Evolutionary conservation across 2,888 invertebrate genomes (phyloP).

Genomic region (Glyphotaelius pellucidus): DNA sequence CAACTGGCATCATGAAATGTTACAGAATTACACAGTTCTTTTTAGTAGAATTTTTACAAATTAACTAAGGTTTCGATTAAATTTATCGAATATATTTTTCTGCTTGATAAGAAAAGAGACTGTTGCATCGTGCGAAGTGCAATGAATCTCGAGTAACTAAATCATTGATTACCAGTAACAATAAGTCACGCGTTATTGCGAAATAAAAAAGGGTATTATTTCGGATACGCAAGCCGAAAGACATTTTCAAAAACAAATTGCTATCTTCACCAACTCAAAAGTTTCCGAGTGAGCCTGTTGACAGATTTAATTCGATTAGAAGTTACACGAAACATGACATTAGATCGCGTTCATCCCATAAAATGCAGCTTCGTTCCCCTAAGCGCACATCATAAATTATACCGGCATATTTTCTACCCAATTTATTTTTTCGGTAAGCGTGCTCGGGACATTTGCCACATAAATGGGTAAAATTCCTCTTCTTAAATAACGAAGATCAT

Average conservation of each 20-base stretch:
- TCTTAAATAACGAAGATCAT: background rate
- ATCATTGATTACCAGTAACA: too few relatives aligned
- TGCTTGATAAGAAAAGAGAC: background rate
- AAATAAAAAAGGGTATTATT: background rate
- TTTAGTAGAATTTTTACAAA: background rate
- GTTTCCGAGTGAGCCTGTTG: background rate
- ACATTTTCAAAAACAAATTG: background rate
- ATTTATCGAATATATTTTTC: too few relatives aligned
- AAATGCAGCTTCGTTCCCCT: background rate
- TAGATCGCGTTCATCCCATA: background rate
- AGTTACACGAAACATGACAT: background rate
- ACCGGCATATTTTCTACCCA: background rate
- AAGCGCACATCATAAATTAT: background rate
- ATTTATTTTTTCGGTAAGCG: background rate
- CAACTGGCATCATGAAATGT: background rate
- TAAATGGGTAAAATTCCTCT: background rate
- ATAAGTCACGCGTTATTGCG: background rate
- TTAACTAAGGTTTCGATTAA: too few relatives aligned
- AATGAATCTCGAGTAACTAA: background rate
- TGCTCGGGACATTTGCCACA: background rate
- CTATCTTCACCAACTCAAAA: background rate
- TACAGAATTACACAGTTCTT: too few relatives aligned
- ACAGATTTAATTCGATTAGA: background rate
- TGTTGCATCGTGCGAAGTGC: background rate
- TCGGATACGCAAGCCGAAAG: too few relatives aligned